phyloP scores from a whole-genome alignment of 2,888 invertebrate species.

The Rhagonycha fulva region DNA sequence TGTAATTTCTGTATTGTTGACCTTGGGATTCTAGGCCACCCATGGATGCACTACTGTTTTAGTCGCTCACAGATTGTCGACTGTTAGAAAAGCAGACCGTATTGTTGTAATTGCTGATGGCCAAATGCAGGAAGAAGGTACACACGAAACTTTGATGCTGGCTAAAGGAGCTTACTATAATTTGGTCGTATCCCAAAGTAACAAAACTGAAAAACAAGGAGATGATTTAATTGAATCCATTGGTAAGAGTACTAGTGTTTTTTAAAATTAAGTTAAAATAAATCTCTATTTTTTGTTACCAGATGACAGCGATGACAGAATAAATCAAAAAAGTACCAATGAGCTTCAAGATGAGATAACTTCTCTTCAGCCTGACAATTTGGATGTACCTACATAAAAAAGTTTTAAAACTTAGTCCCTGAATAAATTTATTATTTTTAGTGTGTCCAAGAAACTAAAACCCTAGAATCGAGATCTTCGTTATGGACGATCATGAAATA shows the following conservation, averaged over 20 bases:
- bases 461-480: background rate
- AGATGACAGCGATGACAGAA: no score
- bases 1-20: background rate
- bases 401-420: no score
- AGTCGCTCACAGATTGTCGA: conserved; percentile 77
- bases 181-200: conserved; percentile 68
- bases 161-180: conserved; percentile 69
- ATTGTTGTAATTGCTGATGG: conserved; percentile 76
- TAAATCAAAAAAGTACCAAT: background rate
- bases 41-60: conserved; percentile 78
- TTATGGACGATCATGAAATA: no score
- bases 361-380: background rate
- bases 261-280: no score
- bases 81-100: conserved; percentile 72
- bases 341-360: background rate
- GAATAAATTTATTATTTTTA: no score
- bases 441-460: no score
- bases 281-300: no score
- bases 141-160: conserved; percentile 70
- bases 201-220: conserved; percentile 20
- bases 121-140: conserved; percentile 70
- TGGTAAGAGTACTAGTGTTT: no score
- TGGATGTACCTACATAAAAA: background rate
- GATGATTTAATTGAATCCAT: background rate
- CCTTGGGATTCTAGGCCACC: conserved; percentile 60